phyloP scores from a whole-genome alignment of 1,140 invertebrate genomes.

The Melanaphis sacchari region DNA sequence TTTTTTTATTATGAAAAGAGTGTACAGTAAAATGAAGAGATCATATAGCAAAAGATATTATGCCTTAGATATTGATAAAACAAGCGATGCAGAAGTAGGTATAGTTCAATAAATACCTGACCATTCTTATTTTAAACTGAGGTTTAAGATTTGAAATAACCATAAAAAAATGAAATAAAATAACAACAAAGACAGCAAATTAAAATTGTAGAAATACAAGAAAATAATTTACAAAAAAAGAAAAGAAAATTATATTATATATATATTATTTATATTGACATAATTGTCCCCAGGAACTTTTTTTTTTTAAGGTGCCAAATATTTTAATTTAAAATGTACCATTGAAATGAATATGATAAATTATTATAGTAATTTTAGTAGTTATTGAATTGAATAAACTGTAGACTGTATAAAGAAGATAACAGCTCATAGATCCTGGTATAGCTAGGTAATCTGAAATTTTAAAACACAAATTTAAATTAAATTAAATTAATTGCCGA shows the following conservation, averaged over 20 bases:
- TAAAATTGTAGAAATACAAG: constrained; percentile 46
- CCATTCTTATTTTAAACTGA: constrained; percentile 30
- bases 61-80: constrained; percentile 47
- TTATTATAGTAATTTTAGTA: background rate
- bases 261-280: constrained; percentile 51
- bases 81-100: constrained; percentile 33
- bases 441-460: constrained; percentile 46
- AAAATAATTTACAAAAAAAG: constrained; percentile 42
- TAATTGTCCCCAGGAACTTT: constrained; percentile 55
- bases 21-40: constrained; percentile 54
- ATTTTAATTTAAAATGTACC: constrained; percentile 39
- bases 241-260: constrained; percentile 49
- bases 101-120: background rate
- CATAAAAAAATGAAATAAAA: constrained; percentile 46
- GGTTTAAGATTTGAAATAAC: constrained; percentile 30
- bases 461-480: constrained; percentile 1
- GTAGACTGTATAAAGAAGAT: constrained; percentile 30
- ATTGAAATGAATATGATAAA: background rate
- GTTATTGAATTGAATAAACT: constrained; percentile 15
- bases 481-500: background rate
- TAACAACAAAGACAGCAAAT: constrained; percentile 34
- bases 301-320: background rate
- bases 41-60: constrained; percentile 47
- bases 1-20: background rate
- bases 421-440: constrained; percentile 49